Evolutionary conservation across 2,888 invertebrate genomes (phyloP).

Genomic region (Bedellia somnulentella): DNA sequence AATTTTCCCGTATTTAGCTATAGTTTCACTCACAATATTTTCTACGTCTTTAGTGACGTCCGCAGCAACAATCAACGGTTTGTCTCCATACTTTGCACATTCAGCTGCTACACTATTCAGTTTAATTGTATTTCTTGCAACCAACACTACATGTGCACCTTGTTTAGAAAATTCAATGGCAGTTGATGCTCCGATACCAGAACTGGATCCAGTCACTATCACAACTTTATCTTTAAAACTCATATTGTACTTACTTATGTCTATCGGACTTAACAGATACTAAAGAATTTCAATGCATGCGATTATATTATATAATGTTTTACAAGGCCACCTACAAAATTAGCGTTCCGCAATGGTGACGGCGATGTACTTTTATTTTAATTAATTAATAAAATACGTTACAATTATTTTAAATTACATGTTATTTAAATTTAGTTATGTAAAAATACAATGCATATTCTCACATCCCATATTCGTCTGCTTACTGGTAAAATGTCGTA

Average conservation of each 20-base stretch:
- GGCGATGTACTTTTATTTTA: too few species aligned
- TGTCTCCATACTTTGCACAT: constrained; percentile 8
- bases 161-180: constrained; percentile 2
- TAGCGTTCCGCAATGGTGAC: too few species aligned
- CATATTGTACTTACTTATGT: constrained; percentile 16
- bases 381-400: too few species aligned
- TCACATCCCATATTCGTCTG: too few species aligned
- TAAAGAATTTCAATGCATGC: too few species aligned
- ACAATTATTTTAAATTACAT: too few species aligned
- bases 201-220: constrained; percentile 5
- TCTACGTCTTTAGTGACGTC: constrained; percentile 26
- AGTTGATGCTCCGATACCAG: constrained; percentile 5
- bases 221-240: constrained; percentile 17
- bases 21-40: constrained; percentile 24
- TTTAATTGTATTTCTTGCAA: constrained; percentile 2
- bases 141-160: constrained; percentile 3
- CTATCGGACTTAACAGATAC: too few species aligned
- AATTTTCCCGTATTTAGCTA: constrained; percentile 24
- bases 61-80: constrained; percentile 15
- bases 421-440: too few species aligned
- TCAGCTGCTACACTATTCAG: constrained; percentile 17
- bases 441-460: too few species aligned
- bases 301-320: too few species aligned
- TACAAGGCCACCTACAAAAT: too few species aligned
- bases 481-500: too few species aligned